Base-by-base conservation (phyloP, 1,140 invertebrate genomes). In the Chlorops oryzae region DNA sequence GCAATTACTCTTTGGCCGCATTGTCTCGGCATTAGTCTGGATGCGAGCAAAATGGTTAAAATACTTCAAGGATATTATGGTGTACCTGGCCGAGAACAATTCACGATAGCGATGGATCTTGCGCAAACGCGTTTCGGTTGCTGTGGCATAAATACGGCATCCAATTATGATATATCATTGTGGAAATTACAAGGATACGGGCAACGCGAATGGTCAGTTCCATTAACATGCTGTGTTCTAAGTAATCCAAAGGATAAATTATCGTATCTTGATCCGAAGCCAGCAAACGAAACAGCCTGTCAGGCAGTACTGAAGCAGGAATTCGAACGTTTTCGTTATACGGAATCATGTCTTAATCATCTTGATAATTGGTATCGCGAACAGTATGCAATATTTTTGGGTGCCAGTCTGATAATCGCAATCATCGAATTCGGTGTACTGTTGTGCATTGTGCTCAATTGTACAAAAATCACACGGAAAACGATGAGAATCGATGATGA, bases 161-260 rank as follows among this genome's bases (percentile, higher is more conserved):
- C 79, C 39, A 90, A 92, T 77, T 92, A 90, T 70, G 83, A 86
- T 53, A 86, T 85, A 47, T 90, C 88, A 1, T 72, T 82, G 59
- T 92, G 88, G 88, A 78, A 84, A 48, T 73, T 88, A n/a, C 80
- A 84, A 56, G 78, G 83, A 57, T 76, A 86, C 28, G 84, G 86
- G 0, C 78, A 83, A 50, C 76, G 80, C 45, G 83, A 85, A 17
- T 74, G 88, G 59, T 74, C 83, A 0, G 85, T 90, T 13, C 87
- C 87, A 20, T 75, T 84, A n/a, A 86, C 82, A 28, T 92, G 88
- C 64, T 92, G 88, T 67, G 70, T 75, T n/a, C 71, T 86, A 22
- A 76, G 81, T 21, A 88, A 90, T 63, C 59, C 72, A 0, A 67
- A 75, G 2, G 74, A 80, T 15, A 63, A 64, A 4, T 68, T 78